Conservation (phyloP, 2,888 invertebrate species). For the Pherbina coryleti region DNA sequence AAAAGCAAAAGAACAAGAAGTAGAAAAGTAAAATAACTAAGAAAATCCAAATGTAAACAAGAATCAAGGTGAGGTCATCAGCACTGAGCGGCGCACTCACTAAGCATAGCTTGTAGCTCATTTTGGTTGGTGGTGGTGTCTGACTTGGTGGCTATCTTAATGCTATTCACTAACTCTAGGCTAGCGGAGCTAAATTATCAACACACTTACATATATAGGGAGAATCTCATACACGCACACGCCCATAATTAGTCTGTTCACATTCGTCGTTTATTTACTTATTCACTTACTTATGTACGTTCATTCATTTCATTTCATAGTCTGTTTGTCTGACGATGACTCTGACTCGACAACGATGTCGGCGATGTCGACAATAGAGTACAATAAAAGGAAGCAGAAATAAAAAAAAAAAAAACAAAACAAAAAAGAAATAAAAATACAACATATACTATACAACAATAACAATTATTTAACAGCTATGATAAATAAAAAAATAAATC, state of each 20-base stretch:
- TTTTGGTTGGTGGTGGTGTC: background rate
- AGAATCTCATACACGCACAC: background rate
- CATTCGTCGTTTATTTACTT: background rate
- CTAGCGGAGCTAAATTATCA: background rate
- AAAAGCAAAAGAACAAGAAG: background rate
- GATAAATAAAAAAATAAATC: background rate
- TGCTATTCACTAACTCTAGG: background rate
- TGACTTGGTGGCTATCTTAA: background rate
- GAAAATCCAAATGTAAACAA: constrained; percentile 32
- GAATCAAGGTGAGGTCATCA: constrained; percentile 49
- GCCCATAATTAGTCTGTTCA: background rate
- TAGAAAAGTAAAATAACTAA: background rate
- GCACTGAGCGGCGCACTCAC: constrained; percentile 41
- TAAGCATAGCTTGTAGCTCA: background rate
- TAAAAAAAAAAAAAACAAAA: background rate
- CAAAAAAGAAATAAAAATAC: background rate
- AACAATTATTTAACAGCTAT: background rate
- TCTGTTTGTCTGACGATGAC: constrained; percentile 41
- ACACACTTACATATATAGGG: background rate
- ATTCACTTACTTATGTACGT: no score
- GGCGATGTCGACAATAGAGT: background rate
- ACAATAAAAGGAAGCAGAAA: background rate
- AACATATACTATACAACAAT: background rate
- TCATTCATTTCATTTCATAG: constrained; percentile 33
- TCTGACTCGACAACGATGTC: background rate